Evolutionary conservation across 2,888 invertebrate genomes (phyloP).

Genomic region (Chydorus sphaericus): DNA sequence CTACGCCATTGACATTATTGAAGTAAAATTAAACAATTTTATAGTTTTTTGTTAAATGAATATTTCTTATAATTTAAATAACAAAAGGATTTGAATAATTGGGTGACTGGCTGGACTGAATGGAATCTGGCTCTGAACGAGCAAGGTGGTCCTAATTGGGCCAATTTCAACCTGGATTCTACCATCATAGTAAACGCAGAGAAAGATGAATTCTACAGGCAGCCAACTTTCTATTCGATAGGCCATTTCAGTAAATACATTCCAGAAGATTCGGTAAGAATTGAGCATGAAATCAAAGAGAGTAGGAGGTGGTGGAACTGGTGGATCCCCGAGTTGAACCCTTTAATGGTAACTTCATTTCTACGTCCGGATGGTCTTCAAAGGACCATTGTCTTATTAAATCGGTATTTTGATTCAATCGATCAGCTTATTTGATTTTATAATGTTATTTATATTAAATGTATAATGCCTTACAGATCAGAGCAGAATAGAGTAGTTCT

Average conservation of each 20-base stretch:
- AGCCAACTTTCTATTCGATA: conserved; percentile 40
- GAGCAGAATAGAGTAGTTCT: neutral
- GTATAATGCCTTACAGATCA: too few relatives aligned
- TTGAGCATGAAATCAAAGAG: neutral
- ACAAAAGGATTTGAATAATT: conserved; percentile 56
- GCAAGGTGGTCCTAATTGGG: conserved; percentile 68
- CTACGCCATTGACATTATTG: conserved; percentile 36
- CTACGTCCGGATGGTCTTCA: conserved; percentile 35
- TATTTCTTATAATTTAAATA: too few relatives aligned
- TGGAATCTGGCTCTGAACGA: conserved; percentile 71
- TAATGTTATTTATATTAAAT: too few relatives aligned
- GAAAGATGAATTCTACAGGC: conserved; percentile 34
- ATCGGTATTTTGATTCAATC: too few relatives aligned
- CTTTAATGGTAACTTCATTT: conserved; percentile 37
- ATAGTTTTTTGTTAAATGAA: too few relatives aligned
- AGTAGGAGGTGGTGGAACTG: too few relatives aligned
- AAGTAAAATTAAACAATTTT: too few relatives aligned
- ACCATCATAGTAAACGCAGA: conserved; percentile 48
- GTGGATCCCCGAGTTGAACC: neutral
- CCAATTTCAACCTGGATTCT: conserved; percentile 60
- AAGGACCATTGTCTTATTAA: conserved; percentile 39
- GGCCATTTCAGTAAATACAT: conserved; percentile 34
- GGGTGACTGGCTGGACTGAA: conserved; percentile 70
- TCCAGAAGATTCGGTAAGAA: conserved; percentile 20
- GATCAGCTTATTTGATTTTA: too few relatives aligned